Base-by-base conservation (phyloP, 2,113 vertebrate genomes). In the Pitta sordida region DNA sequence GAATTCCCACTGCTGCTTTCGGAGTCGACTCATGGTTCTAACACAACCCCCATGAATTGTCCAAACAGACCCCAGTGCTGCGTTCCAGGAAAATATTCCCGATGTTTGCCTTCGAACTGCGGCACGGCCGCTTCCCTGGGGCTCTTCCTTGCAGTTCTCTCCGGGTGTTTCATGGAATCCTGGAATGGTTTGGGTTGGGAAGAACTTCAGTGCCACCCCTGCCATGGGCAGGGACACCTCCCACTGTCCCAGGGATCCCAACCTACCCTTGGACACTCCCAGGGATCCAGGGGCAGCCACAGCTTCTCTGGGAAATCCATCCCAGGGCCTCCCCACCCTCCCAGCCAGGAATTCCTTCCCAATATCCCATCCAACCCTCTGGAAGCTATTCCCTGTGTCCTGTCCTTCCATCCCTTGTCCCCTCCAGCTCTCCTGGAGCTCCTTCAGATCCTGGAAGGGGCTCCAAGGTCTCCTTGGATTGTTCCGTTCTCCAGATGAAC, bases 51-150 rank as follows among this genome's bases (percentile, higher is more conserved):
- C 22, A 2, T 3, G 22, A 16, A 26, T 8, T 75, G 15, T 21
- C 79, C 39, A 20, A 30, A n/a, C 11, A 30, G 36, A 34, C 36
- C n/a, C 71, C 48, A 16, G 60, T 2, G 2, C 18, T n/a, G 18
- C 22, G 17, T 37, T 34, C 16, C 4, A 21, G 82, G 70, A 37
- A 48, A 44, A 12, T 34, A 22, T 6, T 60, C 51, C 41, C 9
- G 6, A 5, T 5, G 0, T 52, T 64, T 55, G 5, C 22, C 52
- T 73, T 23, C 15, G 44, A 49, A 21, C 56, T 58, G 34, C 27
- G 19, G 77, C 23, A 5, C 5, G 1, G 6, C 1, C 3, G 2
- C 56, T 63, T 48, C 11, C 1, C 14, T 12, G 16, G 32, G 20
- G 15, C 43, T 24, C 30, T 30, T 34, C 22, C 17, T 65, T 56